Evolutionary conservation across 2,113 vertebrate species (phyloP), one percentile per base, ranked within the genome.

Genomic region (Chaetura pelagica): DNA sequence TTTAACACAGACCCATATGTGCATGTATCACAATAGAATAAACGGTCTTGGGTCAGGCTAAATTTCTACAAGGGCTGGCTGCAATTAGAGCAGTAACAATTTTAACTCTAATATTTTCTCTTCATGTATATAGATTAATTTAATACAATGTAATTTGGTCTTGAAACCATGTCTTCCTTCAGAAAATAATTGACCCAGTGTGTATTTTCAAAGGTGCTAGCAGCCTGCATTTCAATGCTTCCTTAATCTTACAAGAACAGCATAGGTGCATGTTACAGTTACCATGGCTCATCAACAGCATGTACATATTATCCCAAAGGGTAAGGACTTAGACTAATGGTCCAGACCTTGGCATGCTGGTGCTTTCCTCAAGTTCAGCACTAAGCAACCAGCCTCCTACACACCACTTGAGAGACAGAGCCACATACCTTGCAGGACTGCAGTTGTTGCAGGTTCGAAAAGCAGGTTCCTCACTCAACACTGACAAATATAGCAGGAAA

Each of bases 181-280:
- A 87, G 71, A 34, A 73, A 35, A 3, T n/a, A 38, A 0, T 24
- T 71, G 35, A 6, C 55, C 49, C 3, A 26, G 76, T 29, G 5
- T 2, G 13, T 46, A 3, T 71, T 46, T 30, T 12, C 54, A 18
- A 15, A 76, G 74, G 93, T 85, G 91, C 54, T 57, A 57, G 72
- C 87, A 84, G 81, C 49, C 57, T 52, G 48, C 57, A 21, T 7
- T 52, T 77, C 64, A 63, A 9, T 1, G 2, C 40, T 29, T 68
- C 15, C 18, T 62, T 3, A 0, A 0, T 1, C 4, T 10, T 35
- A 34, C 19, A 66, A 32, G 64, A 38, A 14, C 6, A 49, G 54
- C 0, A 0, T 42, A 48, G 66, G 55, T 30, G 66, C 38, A 15
- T 0, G 1, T 3, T 27, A 11, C 8, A 1, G 3, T 9, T 30